Evolutionary conservation across 2,113 vertebrate genomes (phyloP), one percentile per base, ranked within the genome.

Genomic region (Hippoglossus stenolepis): DNA sequence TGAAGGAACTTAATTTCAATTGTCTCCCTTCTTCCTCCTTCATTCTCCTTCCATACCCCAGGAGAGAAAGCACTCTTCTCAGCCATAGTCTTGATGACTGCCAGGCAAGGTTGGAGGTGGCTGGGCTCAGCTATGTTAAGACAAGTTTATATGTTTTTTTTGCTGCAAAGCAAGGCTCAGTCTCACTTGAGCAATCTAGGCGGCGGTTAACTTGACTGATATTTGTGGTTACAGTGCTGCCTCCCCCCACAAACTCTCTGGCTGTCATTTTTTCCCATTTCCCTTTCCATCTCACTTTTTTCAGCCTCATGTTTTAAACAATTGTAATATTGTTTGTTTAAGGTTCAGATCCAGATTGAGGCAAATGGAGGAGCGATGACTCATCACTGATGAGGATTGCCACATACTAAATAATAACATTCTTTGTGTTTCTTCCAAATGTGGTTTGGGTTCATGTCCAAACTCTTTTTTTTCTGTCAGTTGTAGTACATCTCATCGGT

Each of bases 111-210:
- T 86, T 81, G 6, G 10, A 70, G 65, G 70, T 69, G 80, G 70
- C 61, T 84, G 79, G 65, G 47, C 80, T 83, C 70, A 63, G 78
- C 81, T 87, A 70, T 83, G 82, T 88, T 85, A 84, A 87, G 87
- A 87, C 81, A 68, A 75, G 64, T 80, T 83, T 79, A 78, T 12
- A 43, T 83, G 83, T 91, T 86, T 85, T 73, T 87, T 88, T 87
- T 83, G 73, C 78, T 85, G 80, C 76, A 75, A 82, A 87, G 71
- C 79, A 43, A 75, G 78, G 62, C 69, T 83, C 78, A 63, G 82
- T 88, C 85, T 86, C 84, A 85, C 80, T 87, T 51, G 51, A 85
- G 77, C 80, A 89, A 86, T 89, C 84, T 87, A 87, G 85, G 65
- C 71, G 13, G 66, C 18, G 72, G 78, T 89, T 84, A 80, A 75